Evolutionary conservation across 1,140 invertebrate species (phyloP).

Genomic region (Pachyrhynchus sulphureomaculatus): DNA sequence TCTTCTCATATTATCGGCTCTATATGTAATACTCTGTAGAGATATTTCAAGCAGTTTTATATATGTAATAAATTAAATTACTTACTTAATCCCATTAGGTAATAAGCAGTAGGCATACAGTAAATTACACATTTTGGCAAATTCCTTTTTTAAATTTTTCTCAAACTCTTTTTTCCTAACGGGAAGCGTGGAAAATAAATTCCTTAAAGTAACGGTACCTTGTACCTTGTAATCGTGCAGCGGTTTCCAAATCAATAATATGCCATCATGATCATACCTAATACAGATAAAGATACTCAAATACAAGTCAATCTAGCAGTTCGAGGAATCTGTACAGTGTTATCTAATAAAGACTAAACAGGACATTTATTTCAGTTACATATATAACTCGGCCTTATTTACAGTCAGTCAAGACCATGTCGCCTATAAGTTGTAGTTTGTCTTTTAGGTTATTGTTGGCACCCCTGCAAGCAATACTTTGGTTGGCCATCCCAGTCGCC

Average conservation of each 20-base stretch:
- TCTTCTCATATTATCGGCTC: too few species aligned
- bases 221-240: slow-evolving; percentile 85
- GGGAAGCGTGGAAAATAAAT: slow-evolving; percentile 89
- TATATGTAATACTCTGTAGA: too few species aligned
- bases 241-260: slow-evolving; percentile 65
- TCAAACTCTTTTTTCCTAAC: slow-evolving; percentile 92
- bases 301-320: background rate
- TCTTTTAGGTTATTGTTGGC: too few species aligned
- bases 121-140: slow-evolving; percentile 84
- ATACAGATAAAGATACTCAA: background rate
- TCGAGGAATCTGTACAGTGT: background rate
- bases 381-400: too few species aligned
- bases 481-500: too few species aligned
- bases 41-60: too few species aligned
- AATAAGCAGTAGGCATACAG: slow-evolving; percentile 93
- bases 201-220: slow-evolving; percentile 73
- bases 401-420: too few species aligned
- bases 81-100: slow-evolving; percentile 73
- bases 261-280: slow-evolving; percentile 74
- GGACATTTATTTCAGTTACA: too few species aligned
- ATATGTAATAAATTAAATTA: too few species aligned
- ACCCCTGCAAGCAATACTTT: too few species aligned
- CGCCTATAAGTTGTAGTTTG: too few species aligned
- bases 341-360: too few species aligned
- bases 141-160: slow-evolving; percentile 90